Evolutionary conservation across 2,797 vertebrate species (phyloP).

Genomic region (Eulemur coronatus): DNA sequence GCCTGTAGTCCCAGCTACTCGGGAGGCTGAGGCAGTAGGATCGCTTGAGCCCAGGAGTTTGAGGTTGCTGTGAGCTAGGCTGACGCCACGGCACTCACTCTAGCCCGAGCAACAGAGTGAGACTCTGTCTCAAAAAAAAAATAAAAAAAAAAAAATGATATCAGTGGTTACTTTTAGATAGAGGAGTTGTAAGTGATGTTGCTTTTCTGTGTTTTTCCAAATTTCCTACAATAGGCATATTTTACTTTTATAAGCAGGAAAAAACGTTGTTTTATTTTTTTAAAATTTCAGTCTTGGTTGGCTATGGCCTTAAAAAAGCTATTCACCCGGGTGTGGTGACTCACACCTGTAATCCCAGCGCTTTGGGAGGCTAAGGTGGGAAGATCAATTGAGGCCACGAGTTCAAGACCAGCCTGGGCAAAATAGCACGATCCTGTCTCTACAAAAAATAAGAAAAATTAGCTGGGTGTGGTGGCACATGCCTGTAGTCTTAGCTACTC

Average conservation of each 20-base stretch:
- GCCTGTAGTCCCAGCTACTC: too few relatives aligned
- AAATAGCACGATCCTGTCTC: not conserved
- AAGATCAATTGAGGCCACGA: not conserved
- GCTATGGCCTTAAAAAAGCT: not conserved
- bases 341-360: not conserved
- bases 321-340: not conserved
- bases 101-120: too few relatives aligned
- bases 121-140: too few relatives aligned
- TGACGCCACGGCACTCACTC: too few relatives aligned
- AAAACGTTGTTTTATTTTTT: not conserved
- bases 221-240: constrained; percentile 18
- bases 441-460: not conserved
- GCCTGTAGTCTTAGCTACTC: not conserved
- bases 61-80: too few relatives aligned
- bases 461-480: not conserved
- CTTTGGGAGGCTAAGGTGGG: not conserved
- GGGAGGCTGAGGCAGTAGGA: too few relatives aligned
- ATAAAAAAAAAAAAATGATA: not conserved
- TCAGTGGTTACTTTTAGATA: not conserved
- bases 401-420: not conserved
- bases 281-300: not conserved
- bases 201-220: constrained; percentile 22
- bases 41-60: too few relatives aligned
- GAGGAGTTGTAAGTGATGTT: not conserved
- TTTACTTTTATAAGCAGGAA: constrained; percentile 44